A percentile compares a stretch with the other conserved stretches of the same genome.
Evolutionary conservation across 2,888 invertebrate genomes (phyloP).

Genomic region (Pheosia tremula): DNA sequence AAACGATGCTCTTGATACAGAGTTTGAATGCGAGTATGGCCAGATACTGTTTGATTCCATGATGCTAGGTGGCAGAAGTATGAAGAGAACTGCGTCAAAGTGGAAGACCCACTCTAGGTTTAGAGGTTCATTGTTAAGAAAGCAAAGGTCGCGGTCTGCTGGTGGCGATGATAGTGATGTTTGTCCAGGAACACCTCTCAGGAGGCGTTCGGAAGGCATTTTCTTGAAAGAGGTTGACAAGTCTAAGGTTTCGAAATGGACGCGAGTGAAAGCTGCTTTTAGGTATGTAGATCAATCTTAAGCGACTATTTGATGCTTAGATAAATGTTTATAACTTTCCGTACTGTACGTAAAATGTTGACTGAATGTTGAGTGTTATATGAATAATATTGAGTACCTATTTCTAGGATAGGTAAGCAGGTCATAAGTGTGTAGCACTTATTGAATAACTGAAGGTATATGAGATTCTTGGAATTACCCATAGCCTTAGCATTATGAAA

Average conservation of each 20-base stretch:
- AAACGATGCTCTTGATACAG: slow-evolving; percentile 81
- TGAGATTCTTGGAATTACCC: too few relatives aligned
- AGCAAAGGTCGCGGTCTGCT: slow-evolving; percentile 88
- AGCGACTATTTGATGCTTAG: too few relatives aligned
- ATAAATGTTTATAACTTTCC: too few relatives aligned
- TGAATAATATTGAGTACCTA: too few relatives aligned
- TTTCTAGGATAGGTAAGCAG: too few relatives aligned
- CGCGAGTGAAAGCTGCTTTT: slow-evolving; percentile 94
- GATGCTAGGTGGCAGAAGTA: slow-evolving; percentile 78
- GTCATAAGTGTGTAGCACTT: too few relatives aligned
- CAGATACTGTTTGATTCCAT: slow-evolving; percentile 87
- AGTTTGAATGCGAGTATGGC: slow-evolving; percentile 86
- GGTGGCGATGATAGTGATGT: slow-evolving; percentile 85
- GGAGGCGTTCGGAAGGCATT: slow-evolving; percentile 71
- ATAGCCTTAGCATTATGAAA: too few relatives aligned
- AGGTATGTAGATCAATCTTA: slow-evolving; percentile 84
- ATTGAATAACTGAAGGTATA: too few relatives aligned
- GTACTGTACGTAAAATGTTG: too few relatives aligned
- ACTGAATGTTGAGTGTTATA: too few relatives aligned
- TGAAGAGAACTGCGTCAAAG: slow-evolving; percentile 79
- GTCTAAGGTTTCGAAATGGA: slow-evolving; percentile 93
- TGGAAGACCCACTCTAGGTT: slow-evolving; percentile 76
- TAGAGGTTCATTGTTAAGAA: slow-evolving; percentile 80
- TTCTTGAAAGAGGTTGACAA: slow-evolving; percentile 76
- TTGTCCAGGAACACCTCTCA: slow-evolving; percentile 64